These are phyloP conservation scores for Littorina saxatilis DNA, from an alignment of 1,140 invertebrate species.

Conservation along the genomic window DNA sequence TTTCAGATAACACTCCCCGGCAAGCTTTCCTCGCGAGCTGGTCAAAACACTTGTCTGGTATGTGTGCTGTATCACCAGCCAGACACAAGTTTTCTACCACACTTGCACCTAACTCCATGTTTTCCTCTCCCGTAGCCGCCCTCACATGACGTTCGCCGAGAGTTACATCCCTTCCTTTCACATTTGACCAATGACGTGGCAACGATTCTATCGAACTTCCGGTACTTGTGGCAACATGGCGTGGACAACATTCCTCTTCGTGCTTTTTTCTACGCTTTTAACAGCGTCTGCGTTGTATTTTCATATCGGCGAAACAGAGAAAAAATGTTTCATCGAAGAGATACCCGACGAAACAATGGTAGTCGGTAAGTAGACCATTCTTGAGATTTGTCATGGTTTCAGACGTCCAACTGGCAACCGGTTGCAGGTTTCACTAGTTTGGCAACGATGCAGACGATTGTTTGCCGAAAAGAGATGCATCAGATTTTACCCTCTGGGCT, in stretches of 20 bases:
- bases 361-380: constrained; percentile 83
- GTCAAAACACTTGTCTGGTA: constrained; percentile 61
- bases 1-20: constrained; percentile 52
- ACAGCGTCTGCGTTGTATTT: constrained; percentile 86
- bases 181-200: constrained; percentile 31
- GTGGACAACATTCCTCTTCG: constrained; percentile 3
- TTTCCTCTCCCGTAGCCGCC: constrained; percentile 11
- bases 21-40: constrained; percentile 54
- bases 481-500: too few relatives aligned
- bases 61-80: constrained; percentile 59
- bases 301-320: constrained; percentile 98
- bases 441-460: too few relatives aligned
- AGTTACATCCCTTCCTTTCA: constrained; percentile 23
- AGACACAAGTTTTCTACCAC: constrained; percentile 57
- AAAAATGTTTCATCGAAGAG: constrained; percentile 99
- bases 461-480: too few relatives aligned
- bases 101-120: constrained; percentile 57
- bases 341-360: constrained; percentile 99
- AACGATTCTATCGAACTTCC: constrained; percentile 4
- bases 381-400: background rate
- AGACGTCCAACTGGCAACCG: background rate
- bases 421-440: too few relatives aligned
- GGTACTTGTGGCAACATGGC: constrained; percentile 42
- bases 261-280: constrained; percentile 46
- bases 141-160: constrained; percentile 25